A percentile compares a stretch with the other conserved stretches of the same genome.
Evolutionary conservation across 2,888 invertebrate species (phyloP).

Genomic region (Leptura quadrifasciata): DNA sequence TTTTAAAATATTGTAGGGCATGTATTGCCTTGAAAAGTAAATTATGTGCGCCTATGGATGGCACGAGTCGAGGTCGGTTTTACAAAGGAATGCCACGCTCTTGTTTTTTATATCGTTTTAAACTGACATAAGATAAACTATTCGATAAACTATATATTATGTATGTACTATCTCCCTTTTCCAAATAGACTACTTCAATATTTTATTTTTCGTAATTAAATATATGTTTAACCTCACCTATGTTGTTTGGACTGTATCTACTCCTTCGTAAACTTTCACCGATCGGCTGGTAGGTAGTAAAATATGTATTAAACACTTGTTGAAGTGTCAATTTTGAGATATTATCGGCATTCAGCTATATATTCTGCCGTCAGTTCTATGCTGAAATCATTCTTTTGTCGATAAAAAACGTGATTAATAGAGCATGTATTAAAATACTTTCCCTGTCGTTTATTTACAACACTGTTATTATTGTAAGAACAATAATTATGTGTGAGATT

Average conservation of each 20-base stretch:
- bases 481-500: background rate
- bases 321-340: slow-evolving; percentile 20
- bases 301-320: background rate
- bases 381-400: background rate
- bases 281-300: background rate
- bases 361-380: background rate
- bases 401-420: slow-evolving; percentile 27
- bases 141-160: too few relatives aligned
- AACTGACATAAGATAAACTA: too few relatives aligned
- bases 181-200: too few relatives aligned
- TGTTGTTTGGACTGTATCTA: background rate
- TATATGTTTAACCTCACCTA: background rate
- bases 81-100: too few relatives aligned
- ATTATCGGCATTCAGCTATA: background rate
- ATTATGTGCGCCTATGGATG: too few relatives aligned
- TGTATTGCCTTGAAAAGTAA: too few relatives aligned
- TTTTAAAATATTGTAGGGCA: too few relatives aligned
- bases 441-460: slow-evolving; percentile 32
- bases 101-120: too few relatives aligned
- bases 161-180: too few relatives aligned
- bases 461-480: slow-evolving; percentile 8
- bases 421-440: slow-evolving; percentile 29
- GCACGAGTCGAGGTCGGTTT: too few relatives aligned
- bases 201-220: background rate
- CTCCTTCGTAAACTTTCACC: slow-evolving; percentile 13